phyloP scores from a whole-genome alignment of 2,113 vertebrate species.

The Hystrix cristata region DNA sequence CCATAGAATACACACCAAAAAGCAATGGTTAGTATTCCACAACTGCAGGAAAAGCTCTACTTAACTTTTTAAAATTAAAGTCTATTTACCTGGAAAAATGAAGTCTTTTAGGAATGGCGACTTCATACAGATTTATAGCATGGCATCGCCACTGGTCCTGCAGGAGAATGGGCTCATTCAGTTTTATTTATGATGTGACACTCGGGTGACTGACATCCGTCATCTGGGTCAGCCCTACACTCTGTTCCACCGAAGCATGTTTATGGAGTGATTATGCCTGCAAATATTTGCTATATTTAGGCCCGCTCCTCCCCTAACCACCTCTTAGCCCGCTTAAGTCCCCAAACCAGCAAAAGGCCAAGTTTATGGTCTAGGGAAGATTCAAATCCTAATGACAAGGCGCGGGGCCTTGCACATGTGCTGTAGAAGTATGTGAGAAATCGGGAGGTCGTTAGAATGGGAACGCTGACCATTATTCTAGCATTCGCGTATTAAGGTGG shows the following conservation, averaged over 20 bases:
- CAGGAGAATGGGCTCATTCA: constrained; percentile 74
- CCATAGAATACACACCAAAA: constrained; percentile 44
- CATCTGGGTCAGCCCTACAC: constrained; percentile 10
- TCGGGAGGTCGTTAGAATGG: not conserved
- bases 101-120: constrained; percentile 70
- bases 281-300: constrained; percentile 76
- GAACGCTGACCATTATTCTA: rapidly evolving
- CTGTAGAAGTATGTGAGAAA: not conserved
- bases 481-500: rapidly evolving
- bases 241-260: constrained; percentile 46
- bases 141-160: constrained; percentile 58
- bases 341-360: constrained; percentile 52
- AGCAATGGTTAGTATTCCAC: constrained; percentile 50
- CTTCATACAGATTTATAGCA: constrained; percentile 81
- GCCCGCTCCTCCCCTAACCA: constrained; percentile 13
- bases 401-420: not conserved
- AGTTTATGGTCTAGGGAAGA: not conserved
- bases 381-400: constrained; percentile 15
- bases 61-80: constrained; percentile 77
- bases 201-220: constrained; percentile 77
- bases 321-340: not conserved
- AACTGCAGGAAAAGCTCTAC: constrained; percentile 66
- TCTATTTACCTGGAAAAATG: constrained; percentile 73
- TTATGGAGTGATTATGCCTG: constrained; percentile 72
- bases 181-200: constrained; percentile 74